Base-by-base conservation (phyloP, 2,113 vertebrate genomes). In the Passer domesticus region DNA sequence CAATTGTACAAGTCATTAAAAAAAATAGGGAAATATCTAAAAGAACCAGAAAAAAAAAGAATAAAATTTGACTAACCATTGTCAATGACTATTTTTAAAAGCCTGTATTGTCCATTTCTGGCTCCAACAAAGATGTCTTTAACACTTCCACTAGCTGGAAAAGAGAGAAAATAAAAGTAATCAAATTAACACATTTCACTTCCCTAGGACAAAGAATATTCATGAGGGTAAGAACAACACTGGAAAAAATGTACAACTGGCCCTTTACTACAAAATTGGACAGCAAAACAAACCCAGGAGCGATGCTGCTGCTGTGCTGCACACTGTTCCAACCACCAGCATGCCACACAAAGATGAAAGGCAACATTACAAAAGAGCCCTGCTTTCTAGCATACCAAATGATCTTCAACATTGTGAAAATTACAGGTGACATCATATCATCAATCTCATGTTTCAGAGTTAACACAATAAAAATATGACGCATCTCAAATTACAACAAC, bases 61-160 rank as follows among this genome's bases (percentile, higher is more conserved):
- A n/a, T 47, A 74, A 68, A 85, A 91, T 50, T 92, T 80, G 83
- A 98, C 98, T 98, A 98, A 99, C 99, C 99, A 95, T 99, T 98
- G 91, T 99, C 98, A 95, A 99, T 99, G 59, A 98, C 91, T 70
- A 99, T 98, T 98, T 99, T 99, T 96, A 99, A 93, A 96, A 98
- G 98, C 83, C 99, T 98, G 97, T 99, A 99, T 70, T 99, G 98
- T 96, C 99, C 99, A 52, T 98, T 98, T 96, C 97, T 99, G 91
- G 99, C 99, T 94, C 90, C 98, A 95, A 98, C 99, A 97, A 99
- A 99, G 69, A 98, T 97, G 56, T 99, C 98, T 97, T 98, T 99
- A 93, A 99, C 98, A 83, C 98, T 99, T 70, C 96, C 98, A 88
- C 98, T 98, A 94, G 99, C 99, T 99, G 96, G 83, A 96, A 94